Percentiles rank a stretch among this genome's conserved stretches.
phyloP scores from a whole-genome alignment of 1,140 invertebrate genomes.

The Drosophila micromelanica region DNA sequence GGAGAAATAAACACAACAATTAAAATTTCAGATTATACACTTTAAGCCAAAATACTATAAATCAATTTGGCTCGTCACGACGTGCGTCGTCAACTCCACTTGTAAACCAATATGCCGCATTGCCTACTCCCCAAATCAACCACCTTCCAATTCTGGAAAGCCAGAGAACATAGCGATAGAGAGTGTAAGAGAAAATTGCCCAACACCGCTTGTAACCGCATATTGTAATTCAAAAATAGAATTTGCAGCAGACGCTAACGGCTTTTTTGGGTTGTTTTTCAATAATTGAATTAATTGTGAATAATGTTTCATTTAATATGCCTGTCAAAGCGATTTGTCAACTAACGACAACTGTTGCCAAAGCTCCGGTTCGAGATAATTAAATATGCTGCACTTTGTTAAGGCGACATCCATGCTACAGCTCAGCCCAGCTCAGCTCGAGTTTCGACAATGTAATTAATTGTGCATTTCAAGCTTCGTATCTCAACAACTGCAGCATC shows the following conservation, averaged over 20 bases:
- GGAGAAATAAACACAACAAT: no score
- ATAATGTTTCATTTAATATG: constrained; percentile 22
- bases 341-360: not conserved
- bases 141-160: constrained; percentile 46
- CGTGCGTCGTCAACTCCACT: not conserved
- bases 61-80: no score
- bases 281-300: constrained; percentile 23
- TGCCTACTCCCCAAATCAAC: not conserved
- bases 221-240: constrained; percentile 30
- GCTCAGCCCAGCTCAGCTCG: constrained; percentile 4
- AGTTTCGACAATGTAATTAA: constrained; percentile 60
- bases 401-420: not conserved
- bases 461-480: constrained; percentile 31
- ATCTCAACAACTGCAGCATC: not conserved
- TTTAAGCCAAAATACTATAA: no score
- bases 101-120: constrained; percentile 1
- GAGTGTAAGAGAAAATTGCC: constrained; percentile 30
- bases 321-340: constrained; percentile 4
- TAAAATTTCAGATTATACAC: no score
- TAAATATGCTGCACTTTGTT: not conserved
- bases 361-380: constrained; percentile 1
- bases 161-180: not conserved
- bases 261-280: constrained; percentile 3
- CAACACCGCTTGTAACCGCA: constrained; percentile 19
- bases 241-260: constrained; percentile 19